These are phyloP conservation scores for Anthoscopus minutus DNA, from an alignment of 2,113 vertebrate genomes.

Conservation along the genomic window DNA sequence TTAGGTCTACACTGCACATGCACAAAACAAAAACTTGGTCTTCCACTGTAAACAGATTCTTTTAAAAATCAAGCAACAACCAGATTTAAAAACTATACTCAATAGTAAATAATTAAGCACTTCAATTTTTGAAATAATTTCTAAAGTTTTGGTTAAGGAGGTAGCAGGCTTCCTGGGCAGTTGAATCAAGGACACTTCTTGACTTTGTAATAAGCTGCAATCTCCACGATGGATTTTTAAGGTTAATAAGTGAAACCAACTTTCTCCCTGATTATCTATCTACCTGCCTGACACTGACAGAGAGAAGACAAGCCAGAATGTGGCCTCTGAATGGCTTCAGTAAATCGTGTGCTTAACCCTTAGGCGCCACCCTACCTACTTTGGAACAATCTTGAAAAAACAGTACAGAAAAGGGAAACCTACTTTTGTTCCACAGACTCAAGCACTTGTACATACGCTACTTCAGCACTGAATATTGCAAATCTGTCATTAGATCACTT, in stretches of 20 bases:
- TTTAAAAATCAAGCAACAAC: not conserved
- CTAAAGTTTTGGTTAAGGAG: not conserved
- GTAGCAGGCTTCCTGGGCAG: not conserved
- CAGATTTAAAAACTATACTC: not conserved
- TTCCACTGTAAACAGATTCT: not conserved
- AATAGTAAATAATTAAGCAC: not conserved
- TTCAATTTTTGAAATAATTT: not conserved
- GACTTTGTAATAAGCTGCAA: not conserved
- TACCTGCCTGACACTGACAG: not conserved
- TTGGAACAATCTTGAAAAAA: not conserved
- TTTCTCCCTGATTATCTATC: not conserved
- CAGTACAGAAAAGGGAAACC: not conserved
- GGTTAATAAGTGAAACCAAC: not conserved
- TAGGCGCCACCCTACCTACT: not conserved
- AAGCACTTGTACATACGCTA: not conserved
- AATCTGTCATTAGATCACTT: not conserved
- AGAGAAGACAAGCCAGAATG: not conserved
- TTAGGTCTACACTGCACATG: not conserved
- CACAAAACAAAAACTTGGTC: not conserved
- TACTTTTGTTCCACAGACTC: not conserved
- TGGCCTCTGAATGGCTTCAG: not conserved
- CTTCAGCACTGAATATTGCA: not conserved
- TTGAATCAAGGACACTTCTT: not conserved
- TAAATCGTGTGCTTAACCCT: not conserved
- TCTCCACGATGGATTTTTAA: not conserved